A percentile compares a stretch with the other conserved stretches of the same genome.
phyloP scores from a whole-genome alignment of 30 jellyfish, hydroid and myxozoan genomes.

The Aurelia aurita region DNA sequence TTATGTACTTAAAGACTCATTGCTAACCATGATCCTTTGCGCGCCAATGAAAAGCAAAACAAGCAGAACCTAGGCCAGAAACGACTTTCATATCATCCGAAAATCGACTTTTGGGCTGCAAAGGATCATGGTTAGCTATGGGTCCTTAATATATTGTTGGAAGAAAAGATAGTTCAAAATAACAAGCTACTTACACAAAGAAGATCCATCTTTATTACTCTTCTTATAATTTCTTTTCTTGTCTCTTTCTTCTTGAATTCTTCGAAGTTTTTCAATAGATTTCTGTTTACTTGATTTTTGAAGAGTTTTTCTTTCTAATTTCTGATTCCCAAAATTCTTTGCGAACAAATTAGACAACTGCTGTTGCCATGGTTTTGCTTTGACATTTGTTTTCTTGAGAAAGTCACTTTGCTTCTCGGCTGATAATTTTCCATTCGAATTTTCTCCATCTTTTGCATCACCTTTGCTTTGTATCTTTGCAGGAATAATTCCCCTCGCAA shows the following conservation, averaged over 20 bases:
- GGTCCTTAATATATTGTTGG: no score
- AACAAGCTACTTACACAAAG: constrained; percentile 48
- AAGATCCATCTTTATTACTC: constrained; percentile 14
- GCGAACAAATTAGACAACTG: constrained; percentile 61
- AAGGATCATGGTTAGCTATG: no score
- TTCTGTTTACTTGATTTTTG: constrained; percentile 27
- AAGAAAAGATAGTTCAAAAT: no score
- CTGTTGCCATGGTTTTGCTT: constrained; percentile 26
- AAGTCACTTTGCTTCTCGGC: not conserved
- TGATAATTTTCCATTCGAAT: not conserved
- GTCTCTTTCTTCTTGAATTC: constrained; percentile 55
- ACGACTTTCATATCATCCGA: no score
- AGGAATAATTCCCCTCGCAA: constrained; percentile 28
- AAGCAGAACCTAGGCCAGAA: no score
- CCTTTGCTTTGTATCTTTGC: not conserved
- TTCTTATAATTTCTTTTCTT: constrained; percentile 26
- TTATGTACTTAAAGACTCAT: no score
- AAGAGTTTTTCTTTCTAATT: not conserved
- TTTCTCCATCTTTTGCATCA: not conserved
- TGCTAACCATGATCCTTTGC: no score
- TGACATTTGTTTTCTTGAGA: not conserved
- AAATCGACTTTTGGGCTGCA: no score
- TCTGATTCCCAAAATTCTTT: constrained; percentile 8
- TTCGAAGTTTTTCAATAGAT: constrained; percentile 41
- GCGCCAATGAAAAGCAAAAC: no score